A percentile compares a stretch with the other conserved stretches of the same genome.
These are phyloP conservation scores for Fregata magnificens DNA, from an alignment of 2,113 vertebrate species.

Conservation along the genomic window DNA sequence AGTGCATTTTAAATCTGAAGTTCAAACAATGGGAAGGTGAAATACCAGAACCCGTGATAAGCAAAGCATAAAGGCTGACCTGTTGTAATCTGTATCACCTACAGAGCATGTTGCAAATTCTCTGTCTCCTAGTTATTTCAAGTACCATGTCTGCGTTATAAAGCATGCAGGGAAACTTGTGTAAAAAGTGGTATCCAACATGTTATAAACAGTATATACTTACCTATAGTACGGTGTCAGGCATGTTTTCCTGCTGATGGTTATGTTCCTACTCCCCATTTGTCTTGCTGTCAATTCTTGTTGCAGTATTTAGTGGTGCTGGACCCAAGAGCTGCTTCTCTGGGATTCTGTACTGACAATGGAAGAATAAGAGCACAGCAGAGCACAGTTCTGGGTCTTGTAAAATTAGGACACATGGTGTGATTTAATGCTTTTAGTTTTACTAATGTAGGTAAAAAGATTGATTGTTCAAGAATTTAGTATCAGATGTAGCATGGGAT, in stretches of 20 bases:
- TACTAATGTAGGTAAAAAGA: neutral
- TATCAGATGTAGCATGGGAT: neutral
- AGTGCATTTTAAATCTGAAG: neutral
- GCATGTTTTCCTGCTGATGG: neutral
- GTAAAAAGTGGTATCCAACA: neutral
- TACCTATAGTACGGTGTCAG: neutral
- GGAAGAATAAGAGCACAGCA: neutral
- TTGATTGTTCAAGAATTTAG: neutral
- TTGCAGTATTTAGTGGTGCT: neutral
- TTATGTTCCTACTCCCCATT: neutral
- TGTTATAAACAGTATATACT: neutral
- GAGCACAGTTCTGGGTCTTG: neutral
- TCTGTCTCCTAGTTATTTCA: neutral
- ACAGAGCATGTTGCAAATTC: neutral
- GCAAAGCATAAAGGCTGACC: neutral
- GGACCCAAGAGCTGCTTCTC: neutral
- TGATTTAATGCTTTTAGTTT: neutral
- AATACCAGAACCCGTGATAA: neutral
- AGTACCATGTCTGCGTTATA: neutral
- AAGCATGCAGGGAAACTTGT: neutral
- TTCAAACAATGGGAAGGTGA: neutral
- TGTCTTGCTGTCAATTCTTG: neutral
- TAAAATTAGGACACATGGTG: neutral
- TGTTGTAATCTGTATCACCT: neutral
- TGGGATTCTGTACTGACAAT: neutral